Base-by-base conservation (phyloP, 1,140 invertebrate genomes). In the Tribolium madens region DNA sequence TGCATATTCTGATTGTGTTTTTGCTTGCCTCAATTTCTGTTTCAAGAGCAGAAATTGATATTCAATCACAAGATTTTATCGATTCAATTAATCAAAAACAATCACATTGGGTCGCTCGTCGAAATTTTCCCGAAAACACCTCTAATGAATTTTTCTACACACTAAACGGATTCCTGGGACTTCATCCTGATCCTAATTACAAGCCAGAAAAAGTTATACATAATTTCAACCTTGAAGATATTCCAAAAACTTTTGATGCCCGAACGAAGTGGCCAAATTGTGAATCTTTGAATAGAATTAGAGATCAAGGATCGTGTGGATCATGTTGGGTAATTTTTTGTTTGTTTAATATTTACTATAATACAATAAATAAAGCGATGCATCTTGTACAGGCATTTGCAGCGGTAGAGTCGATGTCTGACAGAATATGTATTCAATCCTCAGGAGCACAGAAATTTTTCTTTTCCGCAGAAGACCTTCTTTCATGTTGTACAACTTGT, bases 391-490 rank as follows among this genome's bases (percentile, higher is more conserved):
- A 76, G 17, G 73, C 73, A n/a, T 82, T 80, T 60, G 69, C 31
- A 18, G 18, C 50, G n/a, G 21, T 75, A 18, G 42, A 76, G 10
- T 15, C 48, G 0, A 97, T 98, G 92, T 94, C 94, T 13, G 96
- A 98, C 86, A 88, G 96, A 64, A 89, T 88, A 9, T 98, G 96
- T 85, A 96, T 96, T 78, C 92, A 93, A 77, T 94, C 92, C 0
- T 89, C 92, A 15, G 94, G 91, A 26, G 90, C 89, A 21, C 80
- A 88, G 5, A 89, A 96, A 82, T 91, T 93, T 78, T 90, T 93
- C 80, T 90, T 96, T 73, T 96, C 95, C 0, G 91, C 95, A 33
- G 94, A 97, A 84, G 94, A 98, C 88, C 87, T 97, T 60, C 86
- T 96, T 0, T 90, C 92, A 36, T 98, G 96, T 83, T 98, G 96